Evolutionary conservation across 2,888 invertebrate species (phyloP).

Genomic region (Micropterix aruncella): DNA sequence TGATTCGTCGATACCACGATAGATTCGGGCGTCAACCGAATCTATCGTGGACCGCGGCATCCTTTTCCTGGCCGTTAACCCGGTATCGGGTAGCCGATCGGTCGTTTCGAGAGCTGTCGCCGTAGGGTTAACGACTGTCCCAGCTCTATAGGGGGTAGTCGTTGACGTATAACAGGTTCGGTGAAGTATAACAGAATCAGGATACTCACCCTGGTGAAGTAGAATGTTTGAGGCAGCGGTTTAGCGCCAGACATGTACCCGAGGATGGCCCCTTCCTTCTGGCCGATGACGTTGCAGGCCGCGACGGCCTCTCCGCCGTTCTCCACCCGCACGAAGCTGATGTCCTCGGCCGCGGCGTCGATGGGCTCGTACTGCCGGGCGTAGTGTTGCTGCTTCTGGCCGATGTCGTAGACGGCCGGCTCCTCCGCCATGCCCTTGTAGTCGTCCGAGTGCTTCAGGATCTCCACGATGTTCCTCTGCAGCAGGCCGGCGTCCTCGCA

Average conservation of each 20-base stretch:
- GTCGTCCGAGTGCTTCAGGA: conserved; percentile 76
- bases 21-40: too few species aligned
- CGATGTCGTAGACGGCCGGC: conserved; percentile 66
- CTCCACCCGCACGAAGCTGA: conserved; percentile 34
- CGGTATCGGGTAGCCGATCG: too few species aligned
- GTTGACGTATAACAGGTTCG: too few species aligned
- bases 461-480: conserved; percentile 46
- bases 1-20: too few species aligned
- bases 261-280: conserved; percentile 71
- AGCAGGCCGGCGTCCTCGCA: conserved; percentile 58
- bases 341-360: conserved; percentile 42
- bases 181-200: too few species aligned
- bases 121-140: too few species aligned
- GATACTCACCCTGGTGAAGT: conserved; percentile 70
- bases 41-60: too few species aligned
- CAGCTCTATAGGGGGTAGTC: too few species aligned
- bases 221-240: conserved; percentile 70
- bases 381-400: conserved; percentile 74
- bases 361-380: conserved; percentile 68
- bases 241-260: conserved; percentile 81
- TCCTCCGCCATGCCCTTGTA: conserved; percentile 69
- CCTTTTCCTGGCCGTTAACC: too few species aligned
- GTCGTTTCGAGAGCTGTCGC: too few species aligned
- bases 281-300: conserved; percentile 58
- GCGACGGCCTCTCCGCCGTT: conserved; percentile 52